Conservation (phyloP, 2,113 vertebrate genomes). For the Actinemys pallida region DNA sequence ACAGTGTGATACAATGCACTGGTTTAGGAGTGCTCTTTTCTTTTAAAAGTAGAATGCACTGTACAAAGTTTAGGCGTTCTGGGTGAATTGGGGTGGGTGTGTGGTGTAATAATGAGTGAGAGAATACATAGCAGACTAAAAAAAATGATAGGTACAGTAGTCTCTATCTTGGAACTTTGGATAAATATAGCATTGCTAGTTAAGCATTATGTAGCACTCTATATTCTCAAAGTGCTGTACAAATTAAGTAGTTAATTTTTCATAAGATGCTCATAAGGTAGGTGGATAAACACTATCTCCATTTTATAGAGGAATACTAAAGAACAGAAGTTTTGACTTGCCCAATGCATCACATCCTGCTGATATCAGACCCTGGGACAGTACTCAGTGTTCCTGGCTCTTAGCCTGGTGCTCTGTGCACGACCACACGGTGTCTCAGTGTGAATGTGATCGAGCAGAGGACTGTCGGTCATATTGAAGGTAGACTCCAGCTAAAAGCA, state of each 20-base stretch:
- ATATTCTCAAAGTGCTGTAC: not conserved
- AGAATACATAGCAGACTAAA: not conserved
- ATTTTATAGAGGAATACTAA: not conserved
- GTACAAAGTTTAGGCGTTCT: accelerated
- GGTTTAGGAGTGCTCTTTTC: not conserved
- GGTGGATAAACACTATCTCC: not conserved
- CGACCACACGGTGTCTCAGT: not conserved
- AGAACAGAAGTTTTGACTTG: not conserved
- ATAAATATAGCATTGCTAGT: not conserved
- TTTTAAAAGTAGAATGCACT: not conserved
- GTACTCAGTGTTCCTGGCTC: accelerated
- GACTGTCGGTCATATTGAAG: accelerated
- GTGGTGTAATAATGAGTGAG: not conserved
- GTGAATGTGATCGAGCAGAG: not conserved
- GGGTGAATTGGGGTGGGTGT: not conserved
- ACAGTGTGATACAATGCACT: not conserved
- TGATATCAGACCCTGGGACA: not conserved
- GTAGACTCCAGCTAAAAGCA: not conserved
- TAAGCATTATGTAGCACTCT: not conserved
- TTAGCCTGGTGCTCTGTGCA: not conserved
- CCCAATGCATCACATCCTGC: not conserved
- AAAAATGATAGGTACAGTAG: accelerated
- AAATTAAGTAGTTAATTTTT: not conserved
- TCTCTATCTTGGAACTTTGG: accelerated
- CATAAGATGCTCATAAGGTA: not conserved